A percentile compares a stretch with the other conserved stretches of the same genome.
These are phyloP conservation scores for Acipenser oxyrinchus DNA, from an alignment of 2,797 vertebrate genomes.

Conservation along the genomic window DNA sequence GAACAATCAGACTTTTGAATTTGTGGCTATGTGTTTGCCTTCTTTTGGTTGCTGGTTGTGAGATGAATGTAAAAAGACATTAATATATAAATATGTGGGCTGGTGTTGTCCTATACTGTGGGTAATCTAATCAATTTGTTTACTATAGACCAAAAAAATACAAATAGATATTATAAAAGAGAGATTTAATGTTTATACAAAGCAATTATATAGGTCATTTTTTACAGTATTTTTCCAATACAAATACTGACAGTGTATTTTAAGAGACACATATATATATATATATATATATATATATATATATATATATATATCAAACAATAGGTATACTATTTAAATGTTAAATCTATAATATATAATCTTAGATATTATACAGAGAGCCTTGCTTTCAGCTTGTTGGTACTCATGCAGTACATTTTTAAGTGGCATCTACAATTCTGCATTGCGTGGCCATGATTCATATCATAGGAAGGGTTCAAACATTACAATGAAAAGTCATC, in stretches of 20 bases:
- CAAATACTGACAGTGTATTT: constrained; percentile 82
- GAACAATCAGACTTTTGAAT: constrained; percentile 18
- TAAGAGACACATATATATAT: constrained; percentile 68
- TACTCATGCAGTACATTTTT: constrained; percentile 3
- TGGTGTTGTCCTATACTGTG: constrained; percentile 84
- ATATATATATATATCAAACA: constrained; percentile 23
- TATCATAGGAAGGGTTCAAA: no score
- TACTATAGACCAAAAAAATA: constrained; percentile 73
- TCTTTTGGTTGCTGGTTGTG: constrained; percentile 45
- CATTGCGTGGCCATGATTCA: no score
- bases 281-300: constrained; percentile 11
- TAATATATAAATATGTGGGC: constrained; percentile 54
- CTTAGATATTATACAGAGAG: constrained; percentile 56
- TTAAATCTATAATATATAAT: constrained; percentile 64
- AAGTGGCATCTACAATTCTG: constrained; percentile 9
- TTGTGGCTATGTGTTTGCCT: constrained; percentile 49
- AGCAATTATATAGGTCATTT: constrained; percentile 73
- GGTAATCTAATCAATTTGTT: constrained; percentile 67
- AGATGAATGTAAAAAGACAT: constrained; percentile 78
- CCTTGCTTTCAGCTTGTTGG: constrained; percentile 31
- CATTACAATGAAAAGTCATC: no score
- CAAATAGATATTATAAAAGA: constrained; percentile 57
- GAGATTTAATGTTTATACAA: constrained; percentile 83
- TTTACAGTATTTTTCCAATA: constrained; percentile 90
- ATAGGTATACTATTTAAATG: constrained; percentile 15